Conservation (phyloP, 1,140 invertebrate genomes). For the Drosophila mauritiana region DNA sequence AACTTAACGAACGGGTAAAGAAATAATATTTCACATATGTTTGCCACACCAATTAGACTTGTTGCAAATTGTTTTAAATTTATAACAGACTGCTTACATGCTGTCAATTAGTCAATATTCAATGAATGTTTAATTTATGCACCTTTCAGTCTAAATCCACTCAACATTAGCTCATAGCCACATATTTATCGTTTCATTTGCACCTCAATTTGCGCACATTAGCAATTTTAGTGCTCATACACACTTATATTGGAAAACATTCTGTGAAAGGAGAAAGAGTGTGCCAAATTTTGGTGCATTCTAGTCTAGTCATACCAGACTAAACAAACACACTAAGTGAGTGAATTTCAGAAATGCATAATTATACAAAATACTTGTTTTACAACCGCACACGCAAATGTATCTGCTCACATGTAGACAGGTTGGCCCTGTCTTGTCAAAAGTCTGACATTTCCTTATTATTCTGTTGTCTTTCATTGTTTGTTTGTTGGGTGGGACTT, state of each 20-base stretch:
- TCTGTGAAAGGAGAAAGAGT: conserved; percentile 14
- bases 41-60: too few relatives aligned
- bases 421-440: conserved; percentile 66
- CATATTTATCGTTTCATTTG: conserved; percentile 37
- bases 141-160: conserved; percentile 2
- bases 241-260: conserved; percentile 23
- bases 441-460: conserved; percentile 56
- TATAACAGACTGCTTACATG: not conserved
- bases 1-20: too few relatives aligned
- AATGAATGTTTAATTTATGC: conserved; percentile 10
- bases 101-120: not conserved
- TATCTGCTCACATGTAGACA: conserved; percentile 48
- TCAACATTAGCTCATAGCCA: conserved; percentile 1
- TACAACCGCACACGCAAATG: conserved; percentile 11
- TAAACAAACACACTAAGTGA: conserved; percentile 7
- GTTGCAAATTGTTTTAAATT: not conserved
- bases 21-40: too few relatives aligned
- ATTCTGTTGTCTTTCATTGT: conserved; percentile 36
- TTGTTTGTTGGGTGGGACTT: not conserved
- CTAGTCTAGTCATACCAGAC: conserved; percentile 6
- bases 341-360: conserved; percentile 21
- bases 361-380: conserved; percentile 4
- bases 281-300: conserved; percentile 23
- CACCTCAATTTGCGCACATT: conserved; percentile 42
- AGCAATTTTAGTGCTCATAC: conserved; percentile 22